These are phyloP conservation scores for Halictus rubicundus DNA, from an alignment of 1,140 invertebrate genomes.

Conservation along the genomic window DNA sequence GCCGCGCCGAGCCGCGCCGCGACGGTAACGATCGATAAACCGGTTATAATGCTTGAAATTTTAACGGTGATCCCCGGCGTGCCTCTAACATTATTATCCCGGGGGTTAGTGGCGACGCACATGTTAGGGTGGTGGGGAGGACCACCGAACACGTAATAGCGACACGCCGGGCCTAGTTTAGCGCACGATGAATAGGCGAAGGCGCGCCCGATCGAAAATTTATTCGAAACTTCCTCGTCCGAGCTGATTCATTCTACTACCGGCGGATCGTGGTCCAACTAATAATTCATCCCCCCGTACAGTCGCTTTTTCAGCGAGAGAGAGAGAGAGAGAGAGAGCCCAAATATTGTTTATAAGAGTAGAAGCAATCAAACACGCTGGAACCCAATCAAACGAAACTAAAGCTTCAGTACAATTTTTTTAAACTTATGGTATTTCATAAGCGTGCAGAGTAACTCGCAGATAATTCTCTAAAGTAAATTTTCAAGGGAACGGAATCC, in stretches of 20 bases:
- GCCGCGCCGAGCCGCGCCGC: too few species aligned
- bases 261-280: not conserved
- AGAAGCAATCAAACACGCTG: too few species aligned
- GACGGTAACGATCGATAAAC: constrained; percentile 52
- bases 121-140: not conserved
- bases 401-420: too few species aligned
- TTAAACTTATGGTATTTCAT: too few species aligned
- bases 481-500: too few species aligned
- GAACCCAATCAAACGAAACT: too few species aligned
- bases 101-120: not conserved
- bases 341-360: too few species aligned
- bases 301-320: too few species aligned
- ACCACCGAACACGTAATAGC: not conserved
- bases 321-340: not conserved
- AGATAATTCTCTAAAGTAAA: too few species aligned
- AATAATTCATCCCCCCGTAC: too few species aligned
- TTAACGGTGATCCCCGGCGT: constrained; percentile 47
- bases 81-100: constrained; percentile 49
- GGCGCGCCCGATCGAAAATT: constrained; percentile 2
- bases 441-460: too few species aligned
- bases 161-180: not conserved
- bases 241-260: not conserved
- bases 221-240: not conserved
- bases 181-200: not conserved
- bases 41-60: constrained; percentile 53